Conservation (phyloP, 2,797 vertebrate species). For the Ibycter americanus region DNA sequence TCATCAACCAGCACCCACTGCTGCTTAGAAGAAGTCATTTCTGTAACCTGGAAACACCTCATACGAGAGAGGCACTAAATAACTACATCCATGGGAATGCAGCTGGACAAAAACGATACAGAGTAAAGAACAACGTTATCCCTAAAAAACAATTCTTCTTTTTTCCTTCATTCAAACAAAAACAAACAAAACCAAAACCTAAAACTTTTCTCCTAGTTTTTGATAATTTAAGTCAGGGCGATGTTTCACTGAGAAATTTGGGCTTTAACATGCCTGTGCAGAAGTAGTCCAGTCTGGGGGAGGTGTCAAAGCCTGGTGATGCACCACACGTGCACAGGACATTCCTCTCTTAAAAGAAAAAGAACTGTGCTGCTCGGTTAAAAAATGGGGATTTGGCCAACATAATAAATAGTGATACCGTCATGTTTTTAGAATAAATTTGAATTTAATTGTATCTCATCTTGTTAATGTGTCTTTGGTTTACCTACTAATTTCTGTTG, state of each 20-base stretch:
- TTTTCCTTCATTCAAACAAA: background rate
- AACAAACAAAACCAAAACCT: too few relatives aligned
- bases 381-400: background rate
- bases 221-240: background rate
- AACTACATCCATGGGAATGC: background rate
- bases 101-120: fast-evolving
- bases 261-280: background rate
- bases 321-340: fast-evolving
- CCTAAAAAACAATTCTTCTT: background rate
- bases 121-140: background rate
- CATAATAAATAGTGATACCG: background rate
- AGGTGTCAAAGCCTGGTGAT: background rate
- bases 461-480: background rate
- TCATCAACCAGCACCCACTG: background rate
- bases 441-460: background rate
- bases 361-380: background rate
- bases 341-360: background rate
- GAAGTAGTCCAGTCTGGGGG: background rate
- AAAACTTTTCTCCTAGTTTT: background rate
- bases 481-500: background rate
- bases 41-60: background rate
- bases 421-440: background rate
- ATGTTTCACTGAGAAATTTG: background rate
- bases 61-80: background rate
- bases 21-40: background rate